Evolutionary conservation across 2,797 vertebrate genomes (phyloP).

Genomic region (Ptychobarbus kaznakovi): DNA sequence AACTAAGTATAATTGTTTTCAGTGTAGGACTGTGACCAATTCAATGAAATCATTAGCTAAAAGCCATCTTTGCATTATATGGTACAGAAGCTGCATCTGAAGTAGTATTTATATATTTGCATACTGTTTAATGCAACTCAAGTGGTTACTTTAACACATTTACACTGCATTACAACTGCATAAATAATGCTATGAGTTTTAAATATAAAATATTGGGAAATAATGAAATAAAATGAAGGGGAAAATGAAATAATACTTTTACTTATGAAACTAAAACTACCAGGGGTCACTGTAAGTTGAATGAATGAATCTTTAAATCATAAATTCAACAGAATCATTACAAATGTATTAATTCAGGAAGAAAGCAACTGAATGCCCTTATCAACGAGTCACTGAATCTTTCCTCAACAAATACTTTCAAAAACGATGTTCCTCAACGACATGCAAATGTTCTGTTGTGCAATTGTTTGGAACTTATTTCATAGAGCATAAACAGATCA

Average conservation of each 20-base stretch:
- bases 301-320: neutral
- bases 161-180: neutral
- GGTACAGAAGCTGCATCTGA: neutral
- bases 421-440: neutral
- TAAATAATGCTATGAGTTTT: neutral
- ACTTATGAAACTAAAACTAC: neutral
- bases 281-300: neutral
- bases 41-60: too few species aligned
- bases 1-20: too few species aligned
- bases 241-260: neutral
- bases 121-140: neutral
- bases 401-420: neutral
- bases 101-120: neutral
- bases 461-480: neutral
- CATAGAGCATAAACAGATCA: neutral
- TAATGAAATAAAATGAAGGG: neutral
- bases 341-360: neutral
- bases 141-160: neutral
- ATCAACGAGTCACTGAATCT: neutral
- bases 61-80: too few species aligned
- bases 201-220: neutral
- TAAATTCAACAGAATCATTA: neutral
- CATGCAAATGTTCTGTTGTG: neutral
- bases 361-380: neutral
- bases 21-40: too few species aligned